phyloP scores from a whole-genome alignment of 2,797 vertebrate species.

The Fringilla coelebs region DNA sequence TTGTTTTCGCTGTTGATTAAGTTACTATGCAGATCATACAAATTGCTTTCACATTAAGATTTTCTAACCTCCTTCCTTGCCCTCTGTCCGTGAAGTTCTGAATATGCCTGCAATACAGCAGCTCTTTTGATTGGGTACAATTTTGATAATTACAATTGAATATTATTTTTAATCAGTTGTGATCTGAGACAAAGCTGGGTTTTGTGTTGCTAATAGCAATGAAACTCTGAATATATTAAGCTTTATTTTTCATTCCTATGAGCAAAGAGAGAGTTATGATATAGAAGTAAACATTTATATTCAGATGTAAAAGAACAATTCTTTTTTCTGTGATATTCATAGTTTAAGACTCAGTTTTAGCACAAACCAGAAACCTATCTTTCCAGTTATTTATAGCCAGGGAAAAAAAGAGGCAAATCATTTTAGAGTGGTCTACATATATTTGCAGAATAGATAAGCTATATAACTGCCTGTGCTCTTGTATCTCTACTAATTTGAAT shows the following conservation, averaged over 20 bases:
- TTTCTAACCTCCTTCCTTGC: not conserved
- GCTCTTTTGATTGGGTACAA: slow-evolving; percentile 35
- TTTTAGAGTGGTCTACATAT: slow-evolving; percentile 27
- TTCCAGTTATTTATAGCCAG: slow-evolving; percentile 16
- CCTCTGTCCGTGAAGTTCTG: not conserved
- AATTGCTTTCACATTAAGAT: not conserved
- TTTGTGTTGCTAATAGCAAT: slow-evolving; percentile 48
- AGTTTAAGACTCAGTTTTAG: slow-evolving; percentile 1
- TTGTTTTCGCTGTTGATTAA: slow-evolving; percentile 17
- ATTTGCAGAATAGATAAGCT: slow-evolving; percentile 47
- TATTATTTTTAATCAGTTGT: slow-evolving; percentile 62
- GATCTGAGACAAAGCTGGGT: slow-evolving; percentile 47
- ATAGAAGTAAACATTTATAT: slow-evolving; percentile 57
- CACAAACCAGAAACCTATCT: not conserved
- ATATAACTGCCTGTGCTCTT: not conserved
- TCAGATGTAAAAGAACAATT: not conserved
- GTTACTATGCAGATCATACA: not conserved
- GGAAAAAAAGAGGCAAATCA: not conserved
- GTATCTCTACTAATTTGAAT: slow-evolving; percentile 53
- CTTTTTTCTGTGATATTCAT: not conserved
- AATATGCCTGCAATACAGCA: not conserved
- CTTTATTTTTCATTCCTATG: slow-evolving; percentile 42
- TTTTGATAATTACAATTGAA: slow-evolving; percentile 57
- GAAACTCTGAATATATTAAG: slow-evolving; percentile 47
- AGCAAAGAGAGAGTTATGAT: slow-evolving; percentile 44